Percentiles rank a stretch among this genome's conserved stretches.
Conservation (phyloP, 1,140 invertebrate genomes). For the Drosophila eugracilis region DNA sequence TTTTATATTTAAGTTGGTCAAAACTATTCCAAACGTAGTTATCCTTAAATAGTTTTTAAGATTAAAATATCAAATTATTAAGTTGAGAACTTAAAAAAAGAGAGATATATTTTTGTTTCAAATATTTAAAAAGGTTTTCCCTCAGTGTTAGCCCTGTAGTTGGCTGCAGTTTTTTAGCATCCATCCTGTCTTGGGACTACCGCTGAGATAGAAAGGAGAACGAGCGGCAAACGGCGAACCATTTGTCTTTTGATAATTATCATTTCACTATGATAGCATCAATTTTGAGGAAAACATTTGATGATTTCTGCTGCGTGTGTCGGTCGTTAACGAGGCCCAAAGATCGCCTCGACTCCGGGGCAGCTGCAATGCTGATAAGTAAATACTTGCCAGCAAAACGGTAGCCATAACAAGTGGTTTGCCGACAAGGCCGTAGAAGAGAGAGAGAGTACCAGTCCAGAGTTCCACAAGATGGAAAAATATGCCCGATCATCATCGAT, state of each 20-base stretch:
- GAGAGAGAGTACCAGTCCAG: no score
- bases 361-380: slow-evolving; percentile 70
- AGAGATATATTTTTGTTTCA: no score
- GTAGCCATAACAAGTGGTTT: slow-evolving; percentile 51
- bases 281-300: slow-evolving; percentile 76
- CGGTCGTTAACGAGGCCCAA: slow-evolving; percentile 70
- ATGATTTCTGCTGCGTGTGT: slow-evolving; percentile 81
- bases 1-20: no score
- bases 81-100: no score
- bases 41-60: no score
- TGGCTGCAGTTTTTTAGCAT: slow-evolving; percentile 4
- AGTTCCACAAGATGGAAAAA: slow-evolving; percentile 20
- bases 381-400: slow-evolving; percentile 69
- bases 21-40: no score
- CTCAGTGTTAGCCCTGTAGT: slow-evolving; percentile 1
- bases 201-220: slow-evolving; percentile 45
- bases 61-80: no score
- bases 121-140: background rate
- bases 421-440: slow-evolving; percentile 31
- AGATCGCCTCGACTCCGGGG: slow-evolving; percentile 13
- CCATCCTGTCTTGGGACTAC: slow-evolving; percentile 15
- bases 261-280: slow-evolving; percentile 80
- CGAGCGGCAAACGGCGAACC: slow-evolving; percentile 54
- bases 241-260: slow-evolving; percentile 82
- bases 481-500: slow-evolving; percentile 57